Base-by-base conservation (phyloP, 2,113 vertebrate genomes). In the Anguilla japonica region DNA sequence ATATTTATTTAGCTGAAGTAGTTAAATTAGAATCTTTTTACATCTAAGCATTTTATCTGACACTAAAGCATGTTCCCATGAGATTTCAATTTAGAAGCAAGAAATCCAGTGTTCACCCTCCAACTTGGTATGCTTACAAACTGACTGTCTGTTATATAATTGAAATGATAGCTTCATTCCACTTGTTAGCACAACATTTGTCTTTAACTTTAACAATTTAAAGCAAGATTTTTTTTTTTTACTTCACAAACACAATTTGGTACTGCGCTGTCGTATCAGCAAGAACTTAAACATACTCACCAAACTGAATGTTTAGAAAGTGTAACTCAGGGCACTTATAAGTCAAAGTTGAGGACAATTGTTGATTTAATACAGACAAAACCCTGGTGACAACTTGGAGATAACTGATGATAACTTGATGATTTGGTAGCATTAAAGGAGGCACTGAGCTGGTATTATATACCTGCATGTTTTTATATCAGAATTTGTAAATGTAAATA, bases 1-100 rank as follows among this genome's bases (percentile, higher is more conserved):
- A 89, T 85, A 86, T 88, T 87, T 84, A 91, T 87, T 91, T 86
- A 91, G 6, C 82, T 78, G 88, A 85, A 84, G 46, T 90, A 90
- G 91, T 92, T 86, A 90, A 83, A 63, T 39, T 83, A 50, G 71
- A 71, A 89, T 87, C 67, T 75, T 87, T 81, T 63, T 75, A 50
- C 82, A 63, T 3, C 0, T 87, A 67, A 81, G 41, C 84, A 41
- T 86, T 88, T 84, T 75, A 75, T 86, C 57, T 43, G 56, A 86
- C 85, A 86, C 41, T 29, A 86, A 79, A 83, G 82, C 8, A 22
- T 60, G 22, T 39, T 39, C 50, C 46, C n/a, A 82, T 50, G 34
- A 53, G 18, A 87, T 22, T 87, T 40, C 29, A 18, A 81, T 53
- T 53, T 53, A 14, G 7, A 81, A 81, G 39, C 18, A 26, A 83